Conservation (phyloP, 2,113 vertebrate species). For the Triplophysa tibetana region DNA sequence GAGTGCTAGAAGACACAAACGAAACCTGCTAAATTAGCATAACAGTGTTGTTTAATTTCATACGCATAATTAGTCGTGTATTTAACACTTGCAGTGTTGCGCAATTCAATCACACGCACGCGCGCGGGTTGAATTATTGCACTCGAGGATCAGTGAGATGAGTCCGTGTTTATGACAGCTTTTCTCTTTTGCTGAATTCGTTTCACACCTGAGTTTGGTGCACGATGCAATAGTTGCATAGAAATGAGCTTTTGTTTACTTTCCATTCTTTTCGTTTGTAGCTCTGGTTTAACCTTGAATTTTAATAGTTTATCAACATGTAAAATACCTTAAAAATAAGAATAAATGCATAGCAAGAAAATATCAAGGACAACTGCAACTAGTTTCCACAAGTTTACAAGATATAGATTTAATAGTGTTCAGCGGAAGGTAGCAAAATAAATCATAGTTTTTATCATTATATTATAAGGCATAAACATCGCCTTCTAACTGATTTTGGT, state of each 20-base stretch:
- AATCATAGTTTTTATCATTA: too few species aligned
- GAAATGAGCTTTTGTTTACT: background rate
- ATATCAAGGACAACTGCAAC: too few species aligned
- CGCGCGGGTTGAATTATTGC: slow-evolving; percentile 55
- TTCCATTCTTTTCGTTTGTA: background rate
- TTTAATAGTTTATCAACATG: background rate
- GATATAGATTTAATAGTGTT: background rate
- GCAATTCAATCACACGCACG: slow-evolving; percentile 78
- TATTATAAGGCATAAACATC: too few species aligned
- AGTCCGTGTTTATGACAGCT: background rate
- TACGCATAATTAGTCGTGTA: slow-evolving; percentile 99
- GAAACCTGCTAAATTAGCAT: slow-evolving; percentile 95
- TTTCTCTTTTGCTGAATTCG: background rate
- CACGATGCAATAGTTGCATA: background rate
- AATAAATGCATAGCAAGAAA: too few species aligned
- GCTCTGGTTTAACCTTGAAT: background rate
- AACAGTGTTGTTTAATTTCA: slow-evolving; percentile 99
- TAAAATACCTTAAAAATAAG: background rate
- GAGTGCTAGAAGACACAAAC: slow-evolving; percentile 88
- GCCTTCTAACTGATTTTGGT: too few species aligned
- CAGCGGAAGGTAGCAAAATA: too few species aligned
- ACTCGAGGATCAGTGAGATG: slow-evolving; percentile 6
- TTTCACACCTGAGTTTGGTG: background rate
- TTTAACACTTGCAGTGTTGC: slow-evolving; percentile 93
- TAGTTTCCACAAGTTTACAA: slow-evolving; percentile 10